Percentiles rank a stretch among this genome's conserved stretches.
Evolutionary conservation across 2,797 vertebrate species (phyloP).

Genomic region (Pipistrellus kuhlii): DNA sequence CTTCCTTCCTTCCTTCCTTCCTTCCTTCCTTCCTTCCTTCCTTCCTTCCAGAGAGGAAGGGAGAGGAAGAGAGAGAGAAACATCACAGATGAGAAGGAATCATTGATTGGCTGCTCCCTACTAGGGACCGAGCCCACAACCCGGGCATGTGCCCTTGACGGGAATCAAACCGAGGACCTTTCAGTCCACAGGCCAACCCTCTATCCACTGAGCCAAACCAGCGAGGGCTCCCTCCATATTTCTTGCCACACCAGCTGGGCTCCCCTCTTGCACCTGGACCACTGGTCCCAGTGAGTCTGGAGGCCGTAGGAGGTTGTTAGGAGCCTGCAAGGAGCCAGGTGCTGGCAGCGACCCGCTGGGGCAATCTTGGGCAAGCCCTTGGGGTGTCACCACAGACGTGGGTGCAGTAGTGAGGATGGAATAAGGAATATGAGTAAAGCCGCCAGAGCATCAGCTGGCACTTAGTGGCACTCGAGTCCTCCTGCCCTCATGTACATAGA

Average conservation of each 20-base stretch:
- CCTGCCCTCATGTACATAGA: not conserved
- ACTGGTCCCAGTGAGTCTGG: not conserved
- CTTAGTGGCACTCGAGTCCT: accelerated
- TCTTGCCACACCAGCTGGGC: not conserved
- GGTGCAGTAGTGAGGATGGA: not conserved
- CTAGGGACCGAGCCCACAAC: too few species aligned
- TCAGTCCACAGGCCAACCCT: too few species aligned
- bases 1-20: too few species aligned
- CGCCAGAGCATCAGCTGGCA: accelerated
- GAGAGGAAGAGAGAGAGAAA: too few species aligned
- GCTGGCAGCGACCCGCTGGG: not conserved
- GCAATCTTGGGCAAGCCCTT: not conserved
- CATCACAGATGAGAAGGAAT: too few species aligned
- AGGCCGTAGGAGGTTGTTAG: not conserved
- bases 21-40: too few species aligned
- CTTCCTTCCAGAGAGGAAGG: too few species aligned
- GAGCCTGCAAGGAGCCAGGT: not conserved
- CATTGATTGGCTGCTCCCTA: too few species aligned
- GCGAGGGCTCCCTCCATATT: not conserved
- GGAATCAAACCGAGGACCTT: too few species aligned
- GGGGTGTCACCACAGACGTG: not conserved
- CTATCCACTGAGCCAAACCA: too few species aligned
- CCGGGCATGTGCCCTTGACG: too few species aligned
- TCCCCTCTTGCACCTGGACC: not conserved
- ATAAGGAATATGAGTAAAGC: too few species aligned